Percentiles rank a stretch among this genome's conserved stretches.
These are phyloP conservation scores for Drosophila repleta DNA, from an alignment of 1,140 invertebrate genomes.

Conservation along the genomic window DNA sequence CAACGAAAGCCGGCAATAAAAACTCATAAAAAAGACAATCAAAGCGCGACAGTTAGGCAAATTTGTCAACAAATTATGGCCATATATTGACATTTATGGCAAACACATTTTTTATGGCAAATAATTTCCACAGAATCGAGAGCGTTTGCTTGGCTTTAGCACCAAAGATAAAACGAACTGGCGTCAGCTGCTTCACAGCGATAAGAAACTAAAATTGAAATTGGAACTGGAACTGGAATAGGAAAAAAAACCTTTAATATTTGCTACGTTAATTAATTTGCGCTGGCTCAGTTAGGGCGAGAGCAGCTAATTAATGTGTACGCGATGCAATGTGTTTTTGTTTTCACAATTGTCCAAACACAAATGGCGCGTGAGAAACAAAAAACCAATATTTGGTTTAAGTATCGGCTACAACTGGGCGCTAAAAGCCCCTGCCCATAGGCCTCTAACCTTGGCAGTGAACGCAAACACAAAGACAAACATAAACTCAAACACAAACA, in stretches of 20 bases:
- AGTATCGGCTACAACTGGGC: conserved; percentile 21
- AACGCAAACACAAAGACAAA: conserved; percentile 5
- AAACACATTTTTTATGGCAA: conserved; percentile 8
- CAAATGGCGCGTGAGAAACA: conserved; percentile 16
- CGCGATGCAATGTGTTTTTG: conserved; percentile 25
- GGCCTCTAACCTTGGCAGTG: conserved; percentile 31
- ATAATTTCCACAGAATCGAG: conserved; percentile 4
- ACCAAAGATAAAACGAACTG: conserved; percentile 26
- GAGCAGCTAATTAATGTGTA: conserved; percentile 69
- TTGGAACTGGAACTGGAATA: conserved; percentile 13
- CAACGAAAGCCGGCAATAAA: conserved; percentile 40
- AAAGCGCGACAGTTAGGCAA: conserved; percentile 18
- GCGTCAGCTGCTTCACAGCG: conserved; percentile 37
- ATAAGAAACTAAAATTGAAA: conserved; percentile 34
- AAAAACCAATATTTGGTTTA: conserved; percentile 46
- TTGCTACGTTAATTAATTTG: conserved; percentile 55
- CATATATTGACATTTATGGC: neutral
- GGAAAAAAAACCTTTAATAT: conserved; percentile 45
- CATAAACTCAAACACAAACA: neutral
- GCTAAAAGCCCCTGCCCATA: conserved; percentile 24
- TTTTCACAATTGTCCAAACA: conserved; percentile 66
- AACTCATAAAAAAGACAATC: conserved; percentile 32
- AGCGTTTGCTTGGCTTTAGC: conserved; percentile 27
- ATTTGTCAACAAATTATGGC: conserved; percentile 12
- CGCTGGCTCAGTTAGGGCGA: neutral